Evolutionary conservation across 1,140 invertebrate species (phyloP).

Genomic region (Archivesica marissinica): DNA sequence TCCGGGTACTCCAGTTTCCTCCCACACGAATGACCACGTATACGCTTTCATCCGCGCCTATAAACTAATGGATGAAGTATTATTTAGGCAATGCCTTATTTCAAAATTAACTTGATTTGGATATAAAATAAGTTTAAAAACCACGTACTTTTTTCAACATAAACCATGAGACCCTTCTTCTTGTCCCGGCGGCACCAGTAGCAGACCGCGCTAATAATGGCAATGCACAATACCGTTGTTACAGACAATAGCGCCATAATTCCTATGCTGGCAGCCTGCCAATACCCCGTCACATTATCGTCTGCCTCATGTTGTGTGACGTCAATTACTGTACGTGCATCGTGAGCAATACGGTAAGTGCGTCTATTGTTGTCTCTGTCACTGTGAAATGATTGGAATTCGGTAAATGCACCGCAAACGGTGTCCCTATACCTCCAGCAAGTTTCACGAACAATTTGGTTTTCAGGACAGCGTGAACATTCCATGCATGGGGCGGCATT

Average conservation of each 20-base stretch:
- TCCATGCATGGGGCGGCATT: not conserved
- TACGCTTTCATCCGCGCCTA: no score
- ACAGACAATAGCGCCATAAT: constrained; percentile 39
- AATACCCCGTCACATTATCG: not conserved
- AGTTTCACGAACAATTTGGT: constrained; percentile 45
- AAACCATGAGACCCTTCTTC: constrained; percentile 36
- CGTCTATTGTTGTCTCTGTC: not conserved
- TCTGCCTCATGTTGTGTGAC: constrained; percentile 4
- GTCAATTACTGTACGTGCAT: not conserved
- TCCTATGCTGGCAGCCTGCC: constrained; percentile 16
- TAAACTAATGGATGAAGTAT: no score
- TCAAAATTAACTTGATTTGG: no score
- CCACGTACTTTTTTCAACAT: constrained; percentile 32
- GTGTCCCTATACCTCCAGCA: constrained; percentile 39
- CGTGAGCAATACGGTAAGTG: not conserved
- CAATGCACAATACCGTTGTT: constrained; percentile 11
- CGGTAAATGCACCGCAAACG: constrained; percentile 31
- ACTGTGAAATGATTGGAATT: constrained; percentile 29
- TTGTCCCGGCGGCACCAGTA: constrained; percentile 26
- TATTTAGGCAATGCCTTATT: no score
- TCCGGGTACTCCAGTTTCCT: no score
- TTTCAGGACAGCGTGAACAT: constrained; percentile 38
- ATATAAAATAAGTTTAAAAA: no score
- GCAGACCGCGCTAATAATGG: constrained; percentile 10
- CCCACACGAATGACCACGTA: no score